These are phyloP conservation scores for Lagorchestes hirsutus DNA, from an alignment of 2,797 vertebrate species.

Conservation along the genomic window DNA sequence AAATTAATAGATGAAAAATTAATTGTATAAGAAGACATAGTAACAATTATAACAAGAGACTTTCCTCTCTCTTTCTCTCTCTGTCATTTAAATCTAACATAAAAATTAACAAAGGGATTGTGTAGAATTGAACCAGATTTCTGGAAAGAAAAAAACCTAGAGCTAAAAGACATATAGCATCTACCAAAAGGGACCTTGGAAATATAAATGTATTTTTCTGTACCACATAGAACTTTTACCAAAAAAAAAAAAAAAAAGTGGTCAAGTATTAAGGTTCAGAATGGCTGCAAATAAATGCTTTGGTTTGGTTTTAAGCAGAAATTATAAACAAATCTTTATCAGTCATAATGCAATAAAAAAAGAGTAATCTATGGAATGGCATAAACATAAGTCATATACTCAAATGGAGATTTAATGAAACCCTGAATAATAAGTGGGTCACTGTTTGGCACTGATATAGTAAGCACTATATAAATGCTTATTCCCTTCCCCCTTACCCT, in stretches of 20 bases:
- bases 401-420: background rate
- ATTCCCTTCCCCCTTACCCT: background rate
- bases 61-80: background rate
- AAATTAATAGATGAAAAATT: background rate
- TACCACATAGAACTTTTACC: background rate
- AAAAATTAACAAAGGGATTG: background rate
- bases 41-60: background rate
- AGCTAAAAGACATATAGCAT: background rate
- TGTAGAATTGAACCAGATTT: background rate
- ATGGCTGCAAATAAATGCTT: background rate
- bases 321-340: background rate
- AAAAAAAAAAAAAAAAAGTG: background rate
- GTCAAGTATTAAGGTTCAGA: background rate
- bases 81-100: background rate
- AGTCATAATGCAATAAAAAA: background rate
- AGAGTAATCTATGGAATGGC: background rate
- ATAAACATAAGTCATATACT: background rate
- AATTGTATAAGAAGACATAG: background rate
- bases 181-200: background rate
- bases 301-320: background rate
- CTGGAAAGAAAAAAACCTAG: background rate
- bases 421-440: background rate
- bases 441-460: background rate
- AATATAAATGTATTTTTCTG: background rate
- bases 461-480: background rate